Conservation (phyloP, 92 coral and sea anemone species). For the Epizoanthus fatuus region DNA sequence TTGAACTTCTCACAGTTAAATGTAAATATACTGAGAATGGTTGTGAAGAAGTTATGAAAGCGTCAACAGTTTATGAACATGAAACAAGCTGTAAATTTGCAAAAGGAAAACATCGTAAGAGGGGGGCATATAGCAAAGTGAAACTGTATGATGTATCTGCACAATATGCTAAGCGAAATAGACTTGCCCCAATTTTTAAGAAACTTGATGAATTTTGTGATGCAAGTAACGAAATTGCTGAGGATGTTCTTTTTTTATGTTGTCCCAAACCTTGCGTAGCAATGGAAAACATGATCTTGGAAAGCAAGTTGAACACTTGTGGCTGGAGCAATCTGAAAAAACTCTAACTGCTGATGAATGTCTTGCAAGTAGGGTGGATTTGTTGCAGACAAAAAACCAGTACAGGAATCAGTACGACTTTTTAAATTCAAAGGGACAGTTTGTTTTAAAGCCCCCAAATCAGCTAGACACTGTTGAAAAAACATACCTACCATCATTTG, state of each 20-base stretch:
- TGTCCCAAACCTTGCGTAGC: constrained; percentile 8
- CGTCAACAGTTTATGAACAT: background rate
- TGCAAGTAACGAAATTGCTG: constrained; percentile 22
- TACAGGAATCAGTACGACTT: constrained; percentile 35
- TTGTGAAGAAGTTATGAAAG: constrained; percentile 35
- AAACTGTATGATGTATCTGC: constrained; percentile 45
- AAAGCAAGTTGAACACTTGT: constrained; percentile 28
- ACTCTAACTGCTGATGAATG: constrained; percentile 44
- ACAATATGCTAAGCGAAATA: constrained; percentile 32
- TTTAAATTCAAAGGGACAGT: background rate
- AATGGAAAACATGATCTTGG: constrained; percentile 33
- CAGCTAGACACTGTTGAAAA: constrained; percentile 17
- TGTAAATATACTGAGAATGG: constrained; percentile 30
- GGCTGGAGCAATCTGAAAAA: constrained; percentile 40
- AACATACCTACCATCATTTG: constrained; percentile 46
- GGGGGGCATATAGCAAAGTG: constrained; percentile 36
- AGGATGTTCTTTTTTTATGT: constrained; percentile 45
- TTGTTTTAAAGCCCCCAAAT: constrained; percentile 7
- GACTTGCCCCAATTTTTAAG: constrained; percentile 25
- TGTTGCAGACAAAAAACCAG: constrained; percentile 55
- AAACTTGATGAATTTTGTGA: constrained; percentile 36
- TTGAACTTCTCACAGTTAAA: constrained; percentile 23
- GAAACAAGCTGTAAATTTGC: constrained; percentile 29
- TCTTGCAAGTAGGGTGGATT: constrained; percentile 39
- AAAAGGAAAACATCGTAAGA: constrained; percentile 27